Base-by-base conservation (phyloP, 2,888 invertebrate genomes). In the Heliconius sara region DNA sequence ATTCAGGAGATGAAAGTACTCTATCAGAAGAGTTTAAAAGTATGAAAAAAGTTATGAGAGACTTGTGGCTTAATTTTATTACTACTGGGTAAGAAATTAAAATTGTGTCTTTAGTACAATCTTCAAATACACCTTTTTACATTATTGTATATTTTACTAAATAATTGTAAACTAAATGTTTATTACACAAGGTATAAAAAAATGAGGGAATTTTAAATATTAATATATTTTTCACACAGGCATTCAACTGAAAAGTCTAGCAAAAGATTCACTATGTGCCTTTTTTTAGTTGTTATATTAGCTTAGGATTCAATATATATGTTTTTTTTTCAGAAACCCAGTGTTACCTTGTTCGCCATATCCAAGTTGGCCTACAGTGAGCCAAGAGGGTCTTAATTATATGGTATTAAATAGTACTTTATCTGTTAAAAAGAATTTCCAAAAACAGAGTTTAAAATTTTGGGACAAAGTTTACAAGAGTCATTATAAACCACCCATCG, bases 391-490 rank as follows among this genome's bases (percentile, higher is more conserved):
- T 52, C 6, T 52, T 52, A 52, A 2, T 52, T 52, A 52, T 52
- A 52, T 52, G 47, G 47, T 86, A 0, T 79, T 91, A 43, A 85
- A 84, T 10, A 82, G 75, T 25, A 78, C 79, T n/a, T 71, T 88
- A 68, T 80, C 86, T 80, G 83, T 90, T 73, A 86, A 83, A n/a
- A 84, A 82, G 10, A 78, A 83, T 2, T 80, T 88, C 63, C 81
- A 87, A 9, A 79, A 83, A 34, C 78, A 81, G 0, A 86, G 88
- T 25, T 65, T 81, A 12, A 76, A 72, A 13, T 87, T 91, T 80
- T 91, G 91, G 90, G 86, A 89, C 57, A 71, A 79, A 27, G 86
- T 91, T 65, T 91, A 91, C 81, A 81, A 83, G 5, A 84, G 86
- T 68, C 82, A 90, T 81, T 89, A 89, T 63, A 83, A 87, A 9